Percentiles rank a stretch among this genome's conserved stretches.
These are phyloP conservation scores for Mimumesa dahlbomi DNA, from an alignment of 2,888 invertebrate species.

Conservation along the genomic window DNA sequence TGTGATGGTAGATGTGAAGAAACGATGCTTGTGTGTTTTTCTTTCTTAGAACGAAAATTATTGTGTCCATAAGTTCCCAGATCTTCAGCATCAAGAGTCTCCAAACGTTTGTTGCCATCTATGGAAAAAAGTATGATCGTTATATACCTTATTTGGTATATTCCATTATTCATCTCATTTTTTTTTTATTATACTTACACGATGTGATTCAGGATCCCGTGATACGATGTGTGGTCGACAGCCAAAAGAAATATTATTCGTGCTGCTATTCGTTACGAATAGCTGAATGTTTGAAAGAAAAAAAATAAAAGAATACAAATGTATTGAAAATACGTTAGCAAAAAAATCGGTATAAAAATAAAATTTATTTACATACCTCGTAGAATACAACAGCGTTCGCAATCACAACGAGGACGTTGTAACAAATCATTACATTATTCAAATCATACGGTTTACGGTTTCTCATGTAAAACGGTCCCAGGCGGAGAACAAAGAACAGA, in stretches of 20 bases:
- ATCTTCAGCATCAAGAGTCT: constrained; percentile 85
- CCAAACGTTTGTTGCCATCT: constrained; percentile 82
- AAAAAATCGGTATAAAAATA: too few relatives aligned
- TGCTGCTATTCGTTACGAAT: constrained; percentile 85
- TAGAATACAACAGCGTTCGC: constrained; percentile 86
- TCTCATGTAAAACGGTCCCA: constrained; percentile 74
- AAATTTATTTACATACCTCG: constrained; percentile 84
- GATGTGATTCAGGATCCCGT: constrained; percentile 83
- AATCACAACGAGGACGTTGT: constrained; percentile 81
- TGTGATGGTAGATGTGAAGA: constrained; percentile 88
- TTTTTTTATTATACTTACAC: constrained; percentile 78
- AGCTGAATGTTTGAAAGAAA: constrained; percentile 79
- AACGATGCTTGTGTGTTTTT: constrained; percentile 87
- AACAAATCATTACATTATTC: constrained; percentile 72
- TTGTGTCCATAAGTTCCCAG: constrained; percentile 86
- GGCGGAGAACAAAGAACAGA: constrained; percentile 70
- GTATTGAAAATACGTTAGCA: too few relatives aligned
- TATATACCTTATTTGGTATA: too few relatives aligned
- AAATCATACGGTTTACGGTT: constrained; percentile 70
- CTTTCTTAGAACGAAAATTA: constrained; percentile 87
- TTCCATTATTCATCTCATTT: too few relatives aligned
- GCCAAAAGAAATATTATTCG: constrained; percentile 83
- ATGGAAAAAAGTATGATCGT: constrained; percentile 13
- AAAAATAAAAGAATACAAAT: neutral
- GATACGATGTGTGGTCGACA: constrained; percentile 89